Percentiles rank a stretch among this genome's conserved stretches.
Conservation (phyloP, 2,888 invertebrate genomes). For the Phortica okadai region DNA sequence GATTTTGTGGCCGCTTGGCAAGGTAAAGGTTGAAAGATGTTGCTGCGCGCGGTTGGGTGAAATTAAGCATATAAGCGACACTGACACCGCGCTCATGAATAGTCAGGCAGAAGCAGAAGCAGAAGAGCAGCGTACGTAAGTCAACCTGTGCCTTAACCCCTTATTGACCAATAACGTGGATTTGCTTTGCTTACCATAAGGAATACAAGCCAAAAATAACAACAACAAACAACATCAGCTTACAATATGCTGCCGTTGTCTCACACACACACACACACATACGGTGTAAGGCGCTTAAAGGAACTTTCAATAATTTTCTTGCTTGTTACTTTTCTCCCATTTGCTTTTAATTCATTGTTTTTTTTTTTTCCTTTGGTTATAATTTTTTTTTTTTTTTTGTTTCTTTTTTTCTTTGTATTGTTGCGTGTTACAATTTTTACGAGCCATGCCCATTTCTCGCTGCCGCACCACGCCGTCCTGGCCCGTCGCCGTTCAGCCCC, state of each 20-base stretch:
- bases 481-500: neutral
- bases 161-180: neutral
- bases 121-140: neutral
- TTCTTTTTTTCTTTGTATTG: constrained; percentile 5
- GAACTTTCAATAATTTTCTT: neutral
- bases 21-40: neutral
- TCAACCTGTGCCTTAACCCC: neutral
- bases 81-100: constrained; percentile 16
- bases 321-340: neutral
- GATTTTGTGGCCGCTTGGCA: constrained; percentile 1
- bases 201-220: neutral
- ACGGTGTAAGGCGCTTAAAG: too few relatives aligned
- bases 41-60: neutral
- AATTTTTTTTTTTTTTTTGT: constrained; percentile 23
- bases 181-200: neutral
- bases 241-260: constrained; percentile 6
- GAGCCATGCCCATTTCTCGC: neutral
- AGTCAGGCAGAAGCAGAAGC: neutral
- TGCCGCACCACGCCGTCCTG: neutral
- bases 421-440: constrained; percentile 19
- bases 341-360: constrained; percentile 1
- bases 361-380: neutral
- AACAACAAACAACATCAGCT: neutral
- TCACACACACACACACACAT: neutral
- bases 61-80: constrained; percentile 36